Conservation (phyloP, 2,888 invertebrate genomes). For the Ormyrus thymus region DNA sequence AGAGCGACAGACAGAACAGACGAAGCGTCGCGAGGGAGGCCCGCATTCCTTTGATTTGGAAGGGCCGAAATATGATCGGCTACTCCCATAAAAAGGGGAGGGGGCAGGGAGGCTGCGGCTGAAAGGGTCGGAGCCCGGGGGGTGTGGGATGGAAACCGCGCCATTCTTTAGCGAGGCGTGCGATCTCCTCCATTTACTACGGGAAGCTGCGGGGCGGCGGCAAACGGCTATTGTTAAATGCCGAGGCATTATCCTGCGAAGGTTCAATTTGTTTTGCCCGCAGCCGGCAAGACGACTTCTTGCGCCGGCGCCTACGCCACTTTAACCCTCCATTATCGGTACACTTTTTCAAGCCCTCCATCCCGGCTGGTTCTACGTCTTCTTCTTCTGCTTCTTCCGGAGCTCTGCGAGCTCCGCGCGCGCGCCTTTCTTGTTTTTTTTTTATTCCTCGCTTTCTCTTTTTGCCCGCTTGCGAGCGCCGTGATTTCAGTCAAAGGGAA, state of each 20-base stretch:
- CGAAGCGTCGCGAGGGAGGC: neutral
- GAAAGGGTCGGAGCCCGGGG: slow-evolving; percentile 12
- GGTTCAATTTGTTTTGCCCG: slow-evolving; percentile 68
- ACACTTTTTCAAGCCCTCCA: slow-evolving; percentile 48
- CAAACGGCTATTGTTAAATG: slow-evolving; percentile 69
- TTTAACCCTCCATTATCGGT: slow-evolving; percentile 61
- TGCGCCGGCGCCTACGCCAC: slow-evolving; percentile 48
- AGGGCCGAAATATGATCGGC: slow-evolving; percentile 34
- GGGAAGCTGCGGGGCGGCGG: slow-evolving; percentile 7
- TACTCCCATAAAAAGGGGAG: slow-evolving; percentile 18
- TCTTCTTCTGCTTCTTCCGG: no score
- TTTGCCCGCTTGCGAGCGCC: neutral
- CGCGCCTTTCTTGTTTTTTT: neutral
- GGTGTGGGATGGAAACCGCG: slow-evolving; percentile 41
- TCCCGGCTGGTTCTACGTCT: neutral
- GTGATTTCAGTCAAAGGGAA: slow-evolving; percentile 29
- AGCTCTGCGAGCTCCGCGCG: neutral
- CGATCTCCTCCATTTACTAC: slow-evolving; percentile 36
- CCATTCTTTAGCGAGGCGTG: slow-evolving; percentile 48
- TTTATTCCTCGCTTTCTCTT: neutral
- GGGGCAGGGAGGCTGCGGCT: slow-evolving; percentile 18
- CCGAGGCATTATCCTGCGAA: slow-evolving; percentile 66
- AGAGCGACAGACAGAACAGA: neutral
- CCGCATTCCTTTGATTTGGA: slow-evolving; percentile 37
- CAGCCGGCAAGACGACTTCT: slow-evolving; percentile 58